Base-by-base conservation (phyloP, 2,113 vertebrate genomes). In the Nannospalax galili region DNA sequence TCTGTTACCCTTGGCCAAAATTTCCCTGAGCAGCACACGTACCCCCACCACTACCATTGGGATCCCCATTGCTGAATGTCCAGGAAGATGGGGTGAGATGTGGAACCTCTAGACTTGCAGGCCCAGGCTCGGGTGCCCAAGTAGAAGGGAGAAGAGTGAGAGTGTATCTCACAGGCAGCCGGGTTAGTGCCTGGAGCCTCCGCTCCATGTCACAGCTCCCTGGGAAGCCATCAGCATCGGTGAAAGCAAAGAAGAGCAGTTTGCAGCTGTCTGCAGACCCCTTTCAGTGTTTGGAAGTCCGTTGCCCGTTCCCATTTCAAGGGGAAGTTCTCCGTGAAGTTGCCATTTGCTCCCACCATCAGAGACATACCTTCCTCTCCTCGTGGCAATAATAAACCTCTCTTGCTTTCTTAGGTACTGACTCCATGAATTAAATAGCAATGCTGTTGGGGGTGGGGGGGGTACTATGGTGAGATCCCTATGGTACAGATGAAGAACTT, bases 211-310 rank as follows among this genome's bases (percentile, higher is more conserved):
- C 74, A 88, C 60, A 20, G 92, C 67, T 64, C 11, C 32, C 28
- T 74, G 58, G 58, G 35, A 82, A 95, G 62, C 48, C 42, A 88
- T 78, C 22, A 32, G 24, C 26, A 90, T 26, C 45, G 73, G 45
- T 0, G 24, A n/a, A 42, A 82, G 28, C 15, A 24, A 19, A 26
- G 60, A 80, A 81, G 16, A 30, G 48, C 11, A 58, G 60, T 56
- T 52, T 2, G 1, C 10, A 92, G 60, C 16, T 67, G 35, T 67
- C 16, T 30, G 32, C 5, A 87, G 58, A 48, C 9, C 1, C 32
- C 14, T 11, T 42, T 20, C 35, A 19, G 26, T 62, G 7, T 87
- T 74, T 72, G 20, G 77, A 92, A 88, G 30, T 14, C 40, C 45
- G 16, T 5, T 19, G 6, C 24, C 15, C 48, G 11, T 40, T 74